Evolutionary conservation across 2,797 vertebrate species (phyloP), one percentile per base, ranked within the genome.

Genomic region (Chromobotia macracanthus): DNA sequence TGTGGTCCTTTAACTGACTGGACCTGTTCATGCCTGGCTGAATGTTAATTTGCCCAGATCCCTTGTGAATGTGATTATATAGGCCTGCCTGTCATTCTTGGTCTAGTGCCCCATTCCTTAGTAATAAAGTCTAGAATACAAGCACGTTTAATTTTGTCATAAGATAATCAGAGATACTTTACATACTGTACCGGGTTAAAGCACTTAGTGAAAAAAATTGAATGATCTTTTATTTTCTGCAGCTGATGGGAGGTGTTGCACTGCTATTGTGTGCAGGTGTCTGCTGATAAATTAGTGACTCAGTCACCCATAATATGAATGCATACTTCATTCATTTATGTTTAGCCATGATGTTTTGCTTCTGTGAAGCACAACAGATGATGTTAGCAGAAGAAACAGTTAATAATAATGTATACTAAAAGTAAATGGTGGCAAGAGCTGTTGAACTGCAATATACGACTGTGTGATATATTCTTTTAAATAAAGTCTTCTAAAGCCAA

Each of bases 11-110:
- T 79, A 51, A 23, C 65, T 56, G 12, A 72, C 44, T 65, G 50
- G 55, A 48, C 64, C 69, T 21, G 28, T 63, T 79, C 48, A 68
- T 64, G 73, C 76, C 82, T 80, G 46, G 31, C 71, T 70, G 61
- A 58, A 23, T 75, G 18, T 80, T 74, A 72, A 77, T 67, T 75
- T 66, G 23, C 72, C 58, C 79, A 67, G 48, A 46, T 61, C 60
- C 77, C 71, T 84, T 46, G 18, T 75, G 60, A 72, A 81, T 41
- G 19, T 77, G 38, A 44, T 77, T 81, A 56, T 58, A 66, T 73
- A 25, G 35, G 64, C 44, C 48, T 31, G 46, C 31, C 60, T 69
- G 8, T 41, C 35, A 3, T 58, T 67, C 11, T 23, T 50, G 18
- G 7, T 23, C 46, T 28, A 35, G 13, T 7, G 25, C 19, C 18